Evolutionary conservation across 2,888 invertebrate genomes (phyloP).

Genomic region (Diarsia brunnea): DNA sequence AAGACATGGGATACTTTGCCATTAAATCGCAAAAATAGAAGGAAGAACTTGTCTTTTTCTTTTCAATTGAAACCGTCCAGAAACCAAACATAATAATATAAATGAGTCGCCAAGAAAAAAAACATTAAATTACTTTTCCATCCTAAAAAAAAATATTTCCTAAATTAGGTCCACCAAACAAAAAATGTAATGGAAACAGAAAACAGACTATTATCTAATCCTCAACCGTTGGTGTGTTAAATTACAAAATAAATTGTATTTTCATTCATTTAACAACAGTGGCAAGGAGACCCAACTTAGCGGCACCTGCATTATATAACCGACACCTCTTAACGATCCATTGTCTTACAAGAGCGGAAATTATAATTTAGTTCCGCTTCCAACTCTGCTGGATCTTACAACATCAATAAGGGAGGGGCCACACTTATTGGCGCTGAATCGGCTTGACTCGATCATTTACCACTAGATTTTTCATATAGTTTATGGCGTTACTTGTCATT

Average conservation of each 20-base stretch:
- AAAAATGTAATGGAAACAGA: conserved; percentile 42
- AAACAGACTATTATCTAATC: conserved; percentile 62
- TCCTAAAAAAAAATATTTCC: not conserved
- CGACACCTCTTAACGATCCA: conserved; percentile 72
- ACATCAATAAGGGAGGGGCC: conserved; percentile 60
- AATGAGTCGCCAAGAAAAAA: not conserved
- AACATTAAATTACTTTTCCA: not conserved
- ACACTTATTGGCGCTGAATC: not conserved
- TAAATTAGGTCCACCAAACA: conserved; percentile 17
- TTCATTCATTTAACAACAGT: conserved; percentile 67
- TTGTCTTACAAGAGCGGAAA: conserved; percentile 76
- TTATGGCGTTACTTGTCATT: no score
- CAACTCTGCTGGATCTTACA: conserved; percentile 68
- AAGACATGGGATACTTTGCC: not conserved
- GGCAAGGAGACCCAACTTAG: conserved; percentile 45
- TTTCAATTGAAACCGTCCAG: not conserved
- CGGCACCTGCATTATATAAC: conserved; percentile 70
- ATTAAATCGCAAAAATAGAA: conserved; percentile 3
- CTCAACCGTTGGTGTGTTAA: conserved; percentile 64
- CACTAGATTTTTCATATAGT: no score
- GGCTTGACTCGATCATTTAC: not conserved
- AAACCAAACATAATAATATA: not conserved
- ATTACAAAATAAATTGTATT: conserved; percentile 68
- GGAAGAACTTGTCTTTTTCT: not conserved
- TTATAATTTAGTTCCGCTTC: conserved; percentile 82